Base-by-base conservation (phyloP, 1,140 invertebrate species). In the Hestina assimilis region DNA sequence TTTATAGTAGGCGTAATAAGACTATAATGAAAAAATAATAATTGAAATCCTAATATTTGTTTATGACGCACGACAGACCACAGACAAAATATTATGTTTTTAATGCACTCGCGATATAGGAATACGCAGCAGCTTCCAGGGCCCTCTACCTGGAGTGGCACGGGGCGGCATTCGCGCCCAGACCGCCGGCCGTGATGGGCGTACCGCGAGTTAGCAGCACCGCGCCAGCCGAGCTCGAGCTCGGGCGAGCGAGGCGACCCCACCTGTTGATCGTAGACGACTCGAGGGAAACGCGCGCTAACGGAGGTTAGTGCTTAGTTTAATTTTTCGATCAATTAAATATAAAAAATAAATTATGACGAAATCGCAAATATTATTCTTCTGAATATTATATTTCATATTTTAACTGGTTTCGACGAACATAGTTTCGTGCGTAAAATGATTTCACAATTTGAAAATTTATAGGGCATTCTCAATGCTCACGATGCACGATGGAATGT, bases 211-310 rank as follows among this genome's bases (percentile, higher is more conserved):
- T 74, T 68, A 66, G 43, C 47, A 76, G 69, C 50, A 79, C 75
- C 68, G 72, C 69, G 67, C 63, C 81, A 53, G 63, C 74, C 74
- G 82, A 80, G 77, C 72, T 61, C 23, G 70, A 75, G 72, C 76
- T 84, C 79, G 79, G 69, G 67, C 76, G 72, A 46, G 72, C 60
- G 33, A 69, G 69, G 45, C 74, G 74, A 53, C 81, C 81, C 53
- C 77, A 87, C 83, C 81, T 84, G 83, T 83, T 87, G 79, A 87
- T 87, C 63, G 73, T 87, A 47, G 83, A 84, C 73, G 79, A 87
- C 62, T 82, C 81, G 57, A 72, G 81, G 52, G 75, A 86, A 66
- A 60, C 76, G 40, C 72, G 74, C 65, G 58, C 67, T 11, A 75
- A 51, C 15, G 75, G 78, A 84, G 83, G 83, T 86, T 72, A 86